A percentile compares a stretch with the other conserved stretches of the same genome.
Evolutionary conservation across 2,888 invertebrate genomes (phyloP).

Genomic region (Atrina japonica): DNA sequence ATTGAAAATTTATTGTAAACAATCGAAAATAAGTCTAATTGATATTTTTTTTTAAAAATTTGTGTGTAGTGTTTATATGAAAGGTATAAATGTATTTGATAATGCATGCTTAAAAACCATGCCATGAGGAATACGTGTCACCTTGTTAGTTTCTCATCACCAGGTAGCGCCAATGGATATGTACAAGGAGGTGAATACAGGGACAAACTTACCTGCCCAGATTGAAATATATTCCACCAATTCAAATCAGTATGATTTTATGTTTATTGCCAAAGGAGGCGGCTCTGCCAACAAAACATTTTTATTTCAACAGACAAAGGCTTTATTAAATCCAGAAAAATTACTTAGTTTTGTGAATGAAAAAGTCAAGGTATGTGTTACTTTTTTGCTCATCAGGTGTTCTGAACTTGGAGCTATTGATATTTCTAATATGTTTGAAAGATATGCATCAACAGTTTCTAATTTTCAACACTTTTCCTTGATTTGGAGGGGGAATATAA

Average conservation of each 20-base stretch:
- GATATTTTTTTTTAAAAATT: no score
- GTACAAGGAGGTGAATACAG: conserved; percentile 80
- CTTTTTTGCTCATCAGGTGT: background rate
- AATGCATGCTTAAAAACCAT: no score
- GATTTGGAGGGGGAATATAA: no score
- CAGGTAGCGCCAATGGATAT: conserved; percentile 80
- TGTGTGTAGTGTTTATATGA: no score
- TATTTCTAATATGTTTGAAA: background rate
- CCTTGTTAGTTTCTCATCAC: no score
- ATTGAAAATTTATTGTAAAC: no score
- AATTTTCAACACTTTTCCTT: no score
- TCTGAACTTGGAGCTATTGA: background rate
- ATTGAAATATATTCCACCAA: conserved; percentile 79
- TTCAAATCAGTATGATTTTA: conserved; percentile 78
- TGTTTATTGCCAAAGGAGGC: conserved; percentile 81
- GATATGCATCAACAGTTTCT: no score
- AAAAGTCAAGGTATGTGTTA: conserved; percentile 77
- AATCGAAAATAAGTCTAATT: no score
- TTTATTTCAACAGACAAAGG: conserved; percentile 80
- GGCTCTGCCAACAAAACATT: conserved; percentile 81
- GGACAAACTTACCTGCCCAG: conserved; percentile 80
- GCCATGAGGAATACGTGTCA: background rate
- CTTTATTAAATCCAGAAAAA: conserved; percentile 79
- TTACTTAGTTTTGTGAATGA: conserved; percentile 78
- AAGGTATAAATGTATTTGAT: no score